Evolutionary conservation across 1,140 invertebrate genomes (phyloP), one percentile per base, ranked within the genome.

Genomic region (Papilio dardanus): DNA sequence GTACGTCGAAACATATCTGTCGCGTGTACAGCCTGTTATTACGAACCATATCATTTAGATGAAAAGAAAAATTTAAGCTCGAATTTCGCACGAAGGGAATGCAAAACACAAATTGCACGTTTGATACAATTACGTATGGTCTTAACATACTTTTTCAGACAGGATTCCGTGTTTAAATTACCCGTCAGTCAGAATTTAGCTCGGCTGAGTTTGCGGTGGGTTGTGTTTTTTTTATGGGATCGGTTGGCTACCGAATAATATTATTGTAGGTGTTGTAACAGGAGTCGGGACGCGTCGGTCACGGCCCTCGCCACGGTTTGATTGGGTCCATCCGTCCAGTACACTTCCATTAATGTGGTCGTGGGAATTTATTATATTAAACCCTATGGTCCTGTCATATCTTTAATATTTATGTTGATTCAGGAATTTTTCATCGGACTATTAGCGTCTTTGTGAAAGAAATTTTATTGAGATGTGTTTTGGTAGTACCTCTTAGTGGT

Each of bases 191-290:
- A 76, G 76, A 80, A 81, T 80, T 83, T 79, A 81, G 76, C 78
- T 78, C 75, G 46, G 77, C 74, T 75, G 73, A 33, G 71, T 73
- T 83, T 78, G 67, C 74, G 40, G 66, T 50, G 31, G 6, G 28
- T 75, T 69, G 37, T 69, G 50, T 69, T 77, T 80, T 78, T 77
- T 74, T 77, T 75, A 77, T 78, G 74, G 79, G 81, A 81, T 79
- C 77, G 40, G 50, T 74, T 78, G 77, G 83, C 83, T 86, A 87
- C 86, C 83, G 81, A 86, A 85, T 79, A 79, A 81, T 81, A 77
- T 84, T 79, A 74, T 76, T 74, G 76, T 79, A 74, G 79, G 67
- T 75, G 67, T 81, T 82, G 85, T 84, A 87, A 86, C 82, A 79
- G 76, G 80, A 86, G 83, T 75, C 42, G 76, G 62, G 77, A 79